Evolutionary conservation across 2,797 vertebrate species (phyloP).

Genomic region (Diceros bicornis): DNA sequence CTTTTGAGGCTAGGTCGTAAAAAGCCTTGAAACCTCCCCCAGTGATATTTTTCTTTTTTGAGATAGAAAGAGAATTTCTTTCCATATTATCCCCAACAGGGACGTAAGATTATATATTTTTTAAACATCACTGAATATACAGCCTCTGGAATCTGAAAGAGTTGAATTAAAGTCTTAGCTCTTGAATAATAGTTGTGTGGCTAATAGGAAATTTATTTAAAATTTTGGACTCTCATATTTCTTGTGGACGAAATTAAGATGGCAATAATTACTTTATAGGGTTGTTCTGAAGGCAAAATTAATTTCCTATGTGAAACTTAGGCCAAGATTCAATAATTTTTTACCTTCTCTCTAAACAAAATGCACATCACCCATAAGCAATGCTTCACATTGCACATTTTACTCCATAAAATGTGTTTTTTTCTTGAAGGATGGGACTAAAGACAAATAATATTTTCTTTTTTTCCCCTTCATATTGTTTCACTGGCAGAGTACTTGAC

Average conservation of each 20-base stretch:
- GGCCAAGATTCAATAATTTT: neutral
- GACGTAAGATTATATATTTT: neutral
- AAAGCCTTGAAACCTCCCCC: fast-evolving
- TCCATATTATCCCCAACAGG: neutral
- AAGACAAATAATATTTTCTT: neutral
- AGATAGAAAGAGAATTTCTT: neutral
- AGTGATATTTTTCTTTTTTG: neutral
- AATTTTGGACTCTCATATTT: neutral
- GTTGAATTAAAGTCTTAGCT: neutral
- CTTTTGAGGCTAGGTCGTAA: neutral
- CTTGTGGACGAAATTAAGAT: neutral
- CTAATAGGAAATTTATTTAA: neutral
- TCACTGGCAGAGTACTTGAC: neutral
- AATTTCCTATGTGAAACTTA: neutral
- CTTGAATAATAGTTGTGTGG: neutral
- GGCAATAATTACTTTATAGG: neutral
- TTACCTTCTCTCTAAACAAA: neutral
- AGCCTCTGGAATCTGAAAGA: neutral
- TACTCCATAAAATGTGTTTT: neutral
- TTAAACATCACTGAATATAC: neutral
- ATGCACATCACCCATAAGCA: neutral
- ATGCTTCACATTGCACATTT: neutral
- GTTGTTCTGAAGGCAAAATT: neutral
- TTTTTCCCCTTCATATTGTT: neutral
- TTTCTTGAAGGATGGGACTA: neutral